Evolutionary conservation across 2,113 vertebrate genomes (phyloP).

Genomic region (Empidonax alnorum): DNA sequence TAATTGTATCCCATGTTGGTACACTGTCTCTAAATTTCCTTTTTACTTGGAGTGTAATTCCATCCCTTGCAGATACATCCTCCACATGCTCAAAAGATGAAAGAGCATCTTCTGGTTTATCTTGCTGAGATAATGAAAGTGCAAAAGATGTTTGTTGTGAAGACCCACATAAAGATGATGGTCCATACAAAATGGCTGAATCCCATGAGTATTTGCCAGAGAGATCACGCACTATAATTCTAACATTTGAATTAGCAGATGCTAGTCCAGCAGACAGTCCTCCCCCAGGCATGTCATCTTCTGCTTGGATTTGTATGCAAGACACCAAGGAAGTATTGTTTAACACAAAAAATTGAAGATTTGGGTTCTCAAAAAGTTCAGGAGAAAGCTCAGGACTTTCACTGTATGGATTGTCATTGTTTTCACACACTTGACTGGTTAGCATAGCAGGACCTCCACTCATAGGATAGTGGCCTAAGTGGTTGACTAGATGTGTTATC

Average conservation of each 20-base stretch:
- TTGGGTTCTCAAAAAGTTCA: conserved; percentile 96
- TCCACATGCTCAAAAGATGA: conserved; percentile 70
- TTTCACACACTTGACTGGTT: conserved; percentile 97
- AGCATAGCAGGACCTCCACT: conserved; percentile 95
- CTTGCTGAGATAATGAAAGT: conserved; percentile 73
- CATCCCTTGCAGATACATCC: conserved; percentile 77
- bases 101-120: conserved; percentile 73
- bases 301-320: conserved; percentile 88
- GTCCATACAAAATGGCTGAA: conserved; percentile 93
- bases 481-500: conserved; percentile 96
- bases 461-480: conserved; percentile 97
- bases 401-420: conserved; percentile 95
- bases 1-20: conserved; percentile 92
- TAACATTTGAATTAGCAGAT: conserved; percentile 90
- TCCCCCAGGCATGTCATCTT: conserved; percentile 90
- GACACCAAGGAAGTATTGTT: conserved; percentile 92
- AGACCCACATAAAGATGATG: conserved; percentile 77
- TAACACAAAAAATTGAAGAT: conserved; percentile 95
- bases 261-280: conserved; percentile 92
- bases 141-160: conserved; percentile 74
- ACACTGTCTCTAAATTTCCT: conserved; percentile 89
- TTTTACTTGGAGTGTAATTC: conserved; percentile 83
- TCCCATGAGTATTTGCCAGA: conserved; percentile 99
- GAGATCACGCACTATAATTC: conserved; percentile 93
- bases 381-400: conserved; percentile 92